Evolutionary conservation across 2,797 vertebrate species (phyloP).

Genomic region (Cottoperca gobio): DNA sequence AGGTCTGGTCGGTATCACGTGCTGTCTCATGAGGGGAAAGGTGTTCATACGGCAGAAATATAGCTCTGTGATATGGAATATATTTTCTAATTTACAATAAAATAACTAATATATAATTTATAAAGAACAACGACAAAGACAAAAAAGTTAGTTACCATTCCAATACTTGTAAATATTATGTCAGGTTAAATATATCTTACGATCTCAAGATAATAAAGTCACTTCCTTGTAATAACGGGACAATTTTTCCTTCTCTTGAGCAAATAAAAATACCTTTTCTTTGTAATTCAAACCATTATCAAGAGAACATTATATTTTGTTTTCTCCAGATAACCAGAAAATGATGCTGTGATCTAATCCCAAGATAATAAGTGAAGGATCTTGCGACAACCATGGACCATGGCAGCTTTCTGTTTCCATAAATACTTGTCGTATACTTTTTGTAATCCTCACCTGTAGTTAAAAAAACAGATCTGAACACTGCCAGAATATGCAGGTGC

Average conservation of each 20-base stretch:
- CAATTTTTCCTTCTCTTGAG: neutral
- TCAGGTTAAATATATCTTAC: neutral
- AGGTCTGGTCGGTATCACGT: conserved; percentile 34
- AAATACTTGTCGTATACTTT: conserved; percentile 3
- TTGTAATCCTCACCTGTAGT: neutral
- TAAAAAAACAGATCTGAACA: neutral
- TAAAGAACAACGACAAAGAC: neutral
- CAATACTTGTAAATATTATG: too few species aligned
- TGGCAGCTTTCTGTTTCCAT: neutral
- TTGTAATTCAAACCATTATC: neutral
- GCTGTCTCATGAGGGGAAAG: conserved; percentile 34
- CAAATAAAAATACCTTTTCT: conserved; percentile 22
- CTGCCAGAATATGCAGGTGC: neutral
- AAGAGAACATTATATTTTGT: neutral
- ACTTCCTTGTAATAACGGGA: neutral
- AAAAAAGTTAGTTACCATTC: neutral
- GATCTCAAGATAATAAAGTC: neutral
- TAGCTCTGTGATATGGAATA: neutral
- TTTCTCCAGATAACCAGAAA: conserved; percentile 2
- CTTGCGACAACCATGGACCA: neutral
- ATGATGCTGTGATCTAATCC: neutral
- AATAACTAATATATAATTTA: neutral
- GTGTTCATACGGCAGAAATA: conserved; percentile 12
- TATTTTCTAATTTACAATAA: conserved; percentile 6
- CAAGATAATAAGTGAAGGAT: conserved; percentile 1